These are phyloP conservation scores for Platanista minor DNA, from an alignment of 2,113 vertebrate species.

Conservation along the genomic window DNA sequence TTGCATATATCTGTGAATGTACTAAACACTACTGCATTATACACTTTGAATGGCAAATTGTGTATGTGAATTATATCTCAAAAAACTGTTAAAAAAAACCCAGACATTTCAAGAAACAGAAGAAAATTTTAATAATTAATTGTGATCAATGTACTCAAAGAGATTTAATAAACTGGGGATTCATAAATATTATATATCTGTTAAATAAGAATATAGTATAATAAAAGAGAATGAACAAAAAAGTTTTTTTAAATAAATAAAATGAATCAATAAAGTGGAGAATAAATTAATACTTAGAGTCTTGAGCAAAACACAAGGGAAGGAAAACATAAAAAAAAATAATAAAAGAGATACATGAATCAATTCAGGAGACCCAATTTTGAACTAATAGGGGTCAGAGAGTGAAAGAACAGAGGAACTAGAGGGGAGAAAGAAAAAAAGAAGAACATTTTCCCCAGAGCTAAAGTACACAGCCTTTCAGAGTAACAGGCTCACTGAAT, in stretches of 20 bases:
- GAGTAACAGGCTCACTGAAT: background rate
- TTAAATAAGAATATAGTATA: background rate
- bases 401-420: background rate
- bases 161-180: background rate
- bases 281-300: background rate
- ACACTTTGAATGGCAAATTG: background rate
- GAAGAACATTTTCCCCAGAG: background rate
- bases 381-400: background rate
- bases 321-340: background rate
- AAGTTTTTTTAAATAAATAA: background rate
- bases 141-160: background rate
- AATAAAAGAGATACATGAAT: background rate
- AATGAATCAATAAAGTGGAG: background rate
- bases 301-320: background rate
- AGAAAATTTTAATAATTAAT: background rate
- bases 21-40: no score
- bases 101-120: background rate
- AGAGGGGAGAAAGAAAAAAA: background rate
- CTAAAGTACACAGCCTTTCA: background rate
- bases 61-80: background rate
- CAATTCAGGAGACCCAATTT: background rate
- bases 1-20: background rate
- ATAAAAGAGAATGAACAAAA: background rate
- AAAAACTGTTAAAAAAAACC: background rate
- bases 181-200: background rate